Conservation (phyloP, 2,888 invertebrate genomes). For the Polydrusus cervinus region DNA sequence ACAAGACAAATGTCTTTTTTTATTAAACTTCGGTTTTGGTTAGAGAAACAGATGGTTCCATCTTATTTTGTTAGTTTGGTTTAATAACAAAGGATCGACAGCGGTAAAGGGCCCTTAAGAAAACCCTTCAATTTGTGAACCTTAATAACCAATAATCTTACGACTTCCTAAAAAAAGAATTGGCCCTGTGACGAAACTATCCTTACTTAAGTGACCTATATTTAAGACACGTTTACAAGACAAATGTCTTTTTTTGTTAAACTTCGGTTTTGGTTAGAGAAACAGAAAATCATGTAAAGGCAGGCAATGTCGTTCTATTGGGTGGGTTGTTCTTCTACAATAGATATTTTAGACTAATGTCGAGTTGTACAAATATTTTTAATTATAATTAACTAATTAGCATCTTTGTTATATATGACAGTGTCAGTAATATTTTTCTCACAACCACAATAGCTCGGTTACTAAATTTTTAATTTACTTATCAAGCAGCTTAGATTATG, state of each 20-base stretch:
- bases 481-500: too few relatives aligned
- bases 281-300: slow-evolving; percentile 15
- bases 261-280: slow-evolving; percentile 3
- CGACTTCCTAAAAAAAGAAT: not conserved
- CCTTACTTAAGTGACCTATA: slow-evolving; percentile 8
- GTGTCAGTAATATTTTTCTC: too few relatives aligned
- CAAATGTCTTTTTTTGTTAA: slow-evolving; percentile 17
- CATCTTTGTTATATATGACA: too few relatives aligned
- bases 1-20: slow-evolving; percentile 19
- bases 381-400: too few relatives aligned
- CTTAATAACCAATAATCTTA: not conserved
- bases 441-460: too few relatives aligned
- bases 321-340: not conserved
- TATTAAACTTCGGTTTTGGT: slow-evolving; percentile 5
- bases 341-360: not conserved
- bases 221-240: slow-evolving; percentile 18
- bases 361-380: too few relatives aligned
- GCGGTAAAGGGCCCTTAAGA: too few relatives aligned
- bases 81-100: not conserved
- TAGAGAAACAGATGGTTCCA: slow-evolving; percentile 17
- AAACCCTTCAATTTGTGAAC: not conserved
- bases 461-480: too few relatives aligned
- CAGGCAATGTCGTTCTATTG: not conserved
- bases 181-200: slow-evolving; percentile 9
- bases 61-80: too few relatives aligned